Evolutionary conservation across 2,113 vertebrate genomes (phyloP).

Genomic region (Eonycteris spelaea): DNA sequence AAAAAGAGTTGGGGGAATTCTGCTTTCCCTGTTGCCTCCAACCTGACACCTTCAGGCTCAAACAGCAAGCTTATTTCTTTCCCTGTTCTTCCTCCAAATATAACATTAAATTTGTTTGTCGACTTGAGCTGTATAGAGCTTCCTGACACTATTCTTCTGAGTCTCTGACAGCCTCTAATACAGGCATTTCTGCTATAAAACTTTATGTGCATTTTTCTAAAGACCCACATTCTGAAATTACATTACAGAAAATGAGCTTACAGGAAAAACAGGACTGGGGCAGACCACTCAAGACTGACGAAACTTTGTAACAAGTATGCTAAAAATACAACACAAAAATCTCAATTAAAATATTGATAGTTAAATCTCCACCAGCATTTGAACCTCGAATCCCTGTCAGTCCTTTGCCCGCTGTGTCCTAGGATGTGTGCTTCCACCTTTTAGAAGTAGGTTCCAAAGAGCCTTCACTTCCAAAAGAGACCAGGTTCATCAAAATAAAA

Average conservation of each 20-base stretch:
- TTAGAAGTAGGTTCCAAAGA: not conserved
- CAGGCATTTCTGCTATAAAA: not conserved
- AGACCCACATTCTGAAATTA: slow-evolving; percentile 36
- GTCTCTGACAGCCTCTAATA: not conserved
- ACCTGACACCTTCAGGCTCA: not conserved
- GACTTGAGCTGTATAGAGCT: not conserved
- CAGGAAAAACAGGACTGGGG: not conserved
- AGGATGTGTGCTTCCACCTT: not conserved
- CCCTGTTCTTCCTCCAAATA: not conserved
- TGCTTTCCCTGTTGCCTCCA: not conserved
- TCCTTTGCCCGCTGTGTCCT: not conserved
- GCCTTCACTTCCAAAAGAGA: not conserved
- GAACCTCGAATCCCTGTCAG: not conserved
- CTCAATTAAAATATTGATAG: not conserved
- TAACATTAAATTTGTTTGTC: not conserved
- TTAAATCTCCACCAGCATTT: not conserved
- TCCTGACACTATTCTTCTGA: not conserved
- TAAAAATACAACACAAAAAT: not conserved
- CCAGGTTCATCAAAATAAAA: not conserved
- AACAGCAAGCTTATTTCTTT: not conserved
- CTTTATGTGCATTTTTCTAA: not conserved
- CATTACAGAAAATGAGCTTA: not conserved
- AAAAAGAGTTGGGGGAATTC: not conserved
- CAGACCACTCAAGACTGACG: not conserved
- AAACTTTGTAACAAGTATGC: not conserved